A percentile compares a stretch with the other conserved stretches of the same genome.
Evolutionary conservation across 92 coral and sea anemone species (phyloP).

Genomic region (Porites evermanni): DNA sequence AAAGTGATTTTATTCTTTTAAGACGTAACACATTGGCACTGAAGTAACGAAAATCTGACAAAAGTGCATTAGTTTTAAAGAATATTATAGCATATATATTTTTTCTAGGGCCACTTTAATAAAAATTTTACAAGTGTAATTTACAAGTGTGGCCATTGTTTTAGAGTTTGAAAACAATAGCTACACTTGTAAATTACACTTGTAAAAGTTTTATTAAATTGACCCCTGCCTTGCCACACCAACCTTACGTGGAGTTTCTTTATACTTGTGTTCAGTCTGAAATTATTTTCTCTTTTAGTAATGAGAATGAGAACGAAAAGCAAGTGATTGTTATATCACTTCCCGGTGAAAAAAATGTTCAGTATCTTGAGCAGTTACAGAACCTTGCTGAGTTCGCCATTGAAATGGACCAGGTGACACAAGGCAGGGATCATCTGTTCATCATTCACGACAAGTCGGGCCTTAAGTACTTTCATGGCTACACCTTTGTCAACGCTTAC

Average conservation of each 20-base stretch:
- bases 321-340: conserved; percentile 71
- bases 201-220: no score
- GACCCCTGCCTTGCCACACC: no score
- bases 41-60: no score
- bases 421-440: conserved; percentile 71
- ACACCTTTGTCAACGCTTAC: conserved; percentile 57
- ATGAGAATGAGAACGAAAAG: conserved; percentile 24
- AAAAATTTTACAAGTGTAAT: no score
- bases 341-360: conserved; percentile 62
- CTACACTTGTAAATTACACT: no score
- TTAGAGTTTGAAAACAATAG: no score
- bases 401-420: conserved; percentile 67
- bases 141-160: no score
- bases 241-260: not conserved
- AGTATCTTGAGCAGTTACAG: conserved; percentile 54
- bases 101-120: not conserved
- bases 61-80: not conserved
- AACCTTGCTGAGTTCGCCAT: conserved; percentile 63
- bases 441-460: conserved; percentile 70
- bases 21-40: no score
- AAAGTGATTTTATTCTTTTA: no score
- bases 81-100: no score
- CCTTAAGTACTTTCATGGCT: conserved; percentile 36
- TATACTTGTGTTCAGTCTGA: not conserved
- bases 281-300: not conserved